These are phyloP conservation scores for Osmoderma eremita DNA, from an alignment of 2,888 invertebrate species.

Conservation along the genomic window DNA sequence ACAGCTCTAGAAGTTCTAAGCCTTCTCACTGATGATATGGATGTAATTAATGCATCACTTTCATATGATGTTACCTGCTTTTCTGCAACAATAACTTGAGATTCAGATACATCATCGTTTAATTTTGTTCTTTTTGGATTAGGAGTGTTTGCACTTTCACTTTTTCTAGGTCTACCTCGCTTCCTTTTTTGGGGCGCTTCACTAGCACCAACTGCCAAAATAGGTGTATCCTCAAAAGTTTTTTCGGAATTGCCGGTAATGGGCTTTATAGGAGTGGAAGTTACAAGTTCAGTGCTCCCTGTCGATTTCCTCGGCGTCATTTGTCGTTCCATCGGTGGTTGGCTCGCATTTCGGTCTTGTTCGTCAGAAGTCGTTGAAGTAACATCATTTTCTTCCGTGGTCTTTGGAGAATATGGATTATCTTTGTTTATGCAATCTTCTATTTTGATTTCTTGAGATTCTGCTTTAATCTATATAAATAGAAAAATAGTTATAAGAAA, in stretches of 20 bases:
- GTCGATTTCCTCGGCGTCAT: slow-evolving; percentile 12
- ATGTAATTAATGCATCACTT: slow-evolving; percentile 47
- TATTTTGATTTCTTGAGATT: slow-evolving; percentile 40
- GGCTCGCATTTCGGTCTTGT: slow-evolving; percentile 20
- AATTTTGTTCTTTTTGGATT: slow-evolving; percentile 40
- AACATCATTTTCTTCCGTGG: slow-evolving; percentile 48
- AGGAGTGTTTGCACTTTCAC: not conserved
- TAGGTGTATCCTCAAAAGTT: not conserved
- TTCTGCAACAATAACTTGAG: slow-evolving; percentile 15
- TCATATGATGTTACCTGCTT: slow-evolving; percentile 37
- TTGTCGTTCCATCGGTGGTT: slow-evolving; percentile 9
- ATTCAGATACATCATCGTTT: slow-evolving; percentile 7
- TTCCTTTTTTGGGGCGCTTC: slow-evolving; percentile 28
- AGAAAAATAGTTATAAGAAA: not conserved
- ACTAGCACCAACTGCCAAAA: not conserved
- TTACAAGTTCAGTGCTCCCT: slow-evolving; percentile 29
- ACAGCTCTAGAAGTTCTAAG: slow-evolving; percentile 46
- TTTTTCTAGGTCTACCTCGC: slow-evolving; percentile 28
- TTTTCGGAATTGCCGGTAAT: not conserved
- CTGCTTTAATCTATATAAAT: slow-evolving; percentile 43
- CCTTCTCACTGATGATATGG: slow-evolving; percentile 46
- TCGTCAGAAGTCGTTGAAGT: slow-evolving; percentile 49
- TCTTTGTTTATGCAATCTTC: slow-evolving; percentile 1
- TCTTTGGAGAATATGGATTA: slow-evolving; percentile 22
- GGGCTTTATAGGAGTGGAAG: slow-evolving; percentile 44